A percentile compares a stretch with the other conserved stretches of the same genome.
These are phyloP conservation scores for Euphydryas editha DNA, from an alignment of 2,888 invertebrate genomes.

Conservation along the genomic window DNA sequence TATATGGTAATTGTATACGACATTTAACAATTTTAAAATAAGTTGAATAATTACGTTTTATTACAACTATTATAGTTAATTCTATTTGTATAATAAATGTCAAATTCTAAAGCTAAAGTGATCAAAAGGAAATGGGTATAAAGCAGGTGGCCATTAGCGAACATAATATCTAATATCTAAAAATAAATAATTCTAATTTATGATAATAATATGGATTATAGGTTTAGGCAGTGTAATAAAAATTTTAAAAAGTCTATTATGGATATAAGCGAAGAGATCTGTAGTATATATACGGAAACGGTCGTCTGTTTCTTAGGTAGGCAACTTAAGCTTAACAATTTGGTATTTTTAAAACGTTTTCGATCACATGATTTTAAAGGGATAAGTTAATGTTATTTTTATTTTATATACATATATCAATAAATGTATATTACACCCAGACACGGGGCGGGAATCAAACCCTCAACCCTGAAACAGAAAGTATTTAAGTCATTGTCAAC, in stretches of 20 bases:
- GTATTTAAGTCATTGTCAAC: too few relatives aligned
- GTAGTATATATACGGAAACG: too few relatives aligned
- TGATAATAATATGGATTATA: conserved; percentile 9
- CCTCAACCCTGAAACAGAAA: too few relatives aligned
- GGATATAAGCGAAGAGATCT: background rate
- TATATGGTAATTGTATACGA: conserved; percentile 17
- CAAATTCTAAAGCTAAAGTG: conserved; percentile 7
- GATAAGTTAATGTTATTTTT: too few relatives aligned
- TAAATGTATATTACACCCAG: too few relatives aligned
- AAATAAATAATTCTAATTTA: conserved; percentile 6
- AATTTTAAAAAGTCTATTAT: background rate
- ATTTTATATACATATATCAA: too few relatives aligned
- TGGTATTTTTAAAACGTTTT: too few relatives aligned
- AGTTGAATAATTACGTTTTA: conserved; percentile 16
- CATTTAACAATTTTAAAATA: conserved; percentile 16
- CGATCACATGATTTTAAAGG: too few relatives aligned
- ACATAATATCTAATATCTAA: conserved; percentile 7
- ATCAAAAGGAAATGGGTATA: conserved; percentile 9
- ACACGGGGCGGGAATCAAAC: too few relatives aligned
- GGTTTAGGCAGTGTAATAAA: background rate
- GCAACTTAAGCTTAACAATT: too few relatives aligned
- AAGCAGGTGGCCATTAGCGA: conserved; percentile 14
- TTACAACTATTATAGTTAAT: conserved; percentile 12
- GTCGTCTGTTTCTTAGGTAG: too few relatives aligned
- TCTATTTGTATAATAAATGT: conserved; percentile 9